These are phyloP conservation scores for Esperia sulphurella DNA, from an alignment of 2,888 invertebrate species.

Conservation along the genomic window DNA sequence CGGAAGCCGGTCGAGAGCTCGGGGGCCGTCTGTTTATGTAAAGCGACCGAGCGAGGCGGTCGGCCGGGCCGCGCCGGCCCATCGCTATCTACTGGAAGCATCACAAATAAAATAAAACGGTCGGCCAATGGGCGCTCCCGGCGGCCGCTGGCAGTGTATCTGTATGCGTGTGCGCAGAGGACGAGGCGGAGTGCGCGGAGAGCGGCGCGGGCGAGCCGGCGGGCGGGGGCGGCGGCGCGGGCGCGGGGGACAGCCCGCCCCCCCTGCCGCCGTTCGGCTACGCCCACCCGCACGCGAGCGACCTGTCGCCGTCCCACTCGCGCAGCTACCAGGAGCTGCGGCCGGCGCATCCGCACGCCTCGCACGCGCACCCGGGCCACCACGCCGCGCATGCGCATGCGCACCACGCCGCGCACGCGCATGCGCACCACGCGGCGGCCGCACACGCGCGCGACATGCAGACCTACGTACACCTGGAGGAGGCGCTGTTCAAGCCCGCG, in stretches of 20 bases:
- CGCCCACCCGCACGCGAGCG: conserved; percentile 46
- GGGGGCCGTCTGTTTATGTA: no score
- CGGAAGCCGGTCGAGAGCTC: no score
- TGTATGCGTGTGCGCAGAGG: conserved; percentile 54
- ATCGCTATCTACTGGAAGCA: no score
- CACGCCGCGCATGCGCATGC: conserved; percentile 31
- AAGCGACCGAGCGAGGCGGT: conserved; percentile 13
- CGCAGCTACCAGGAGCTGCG: conserved; percentile 75
- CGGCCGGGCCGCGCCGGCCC: conserved; percentile 3
- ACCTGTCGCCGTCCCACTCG: conserved; percentile 58
- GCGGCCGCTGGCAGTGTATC: conserved; percentile 9
- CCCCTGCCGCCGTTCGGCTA: conserved; percentile 56
- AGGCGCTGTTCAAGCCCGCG: conserved; percentile 46
- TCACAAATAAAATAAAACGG: neutral
- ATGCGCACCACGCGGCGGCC: conserved; percentile 56
- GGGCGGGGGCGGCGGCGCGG: conserved; percentile 25
- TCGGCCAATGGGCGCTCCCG: conserved; percentile 12
- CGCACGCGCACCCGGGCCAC: conserved; percentile 15
- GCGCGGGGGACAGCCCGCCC: conserved; percentile 51
- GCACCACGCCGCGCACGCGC: conserved; percentile 16
- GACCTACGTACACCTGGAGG: conserved; percentile 63
- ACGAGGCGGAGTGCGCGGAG: conserved; percentile 57
- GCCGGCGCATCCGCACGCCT: conserved; percentile 36
- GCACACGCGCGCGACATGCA: conserved; percentile 67
- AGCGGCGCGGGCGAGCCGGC: conserved; percentile 18